A percentile compares a stretch with the other conserved stretches of the same genome.
Evolutionary conservation across 2,797 vertebrate genomes (phyloP).

Genomic region (Nothura maculosa): DNA sequence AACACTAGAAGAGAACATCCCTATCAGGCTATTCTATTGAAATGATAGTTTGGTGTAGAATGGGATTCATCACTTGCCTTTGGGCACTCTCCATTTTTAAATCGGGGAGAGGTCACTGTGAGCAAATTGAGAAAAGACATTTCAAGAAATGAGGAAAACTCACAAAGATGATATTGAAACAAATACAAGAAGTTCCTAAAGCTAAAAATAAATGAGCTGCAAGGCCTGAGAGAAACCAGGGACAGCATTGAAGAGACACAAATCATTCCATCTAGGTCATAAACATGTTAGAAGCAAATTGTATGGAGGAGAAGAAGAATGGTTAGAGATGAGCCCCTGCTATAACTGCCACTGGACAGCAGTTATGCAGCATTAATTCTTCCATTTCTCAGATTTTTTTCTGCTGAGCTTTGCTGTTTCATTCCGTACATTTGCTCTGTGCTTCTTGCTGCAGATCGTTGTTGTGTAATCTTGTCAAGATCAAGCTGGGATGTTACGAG

Average conservation of each 20-base stretch:
- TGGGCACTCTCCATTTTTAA: neutral
- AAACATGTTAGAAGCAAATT: neutral
- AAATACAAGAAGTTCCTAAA: neutral
- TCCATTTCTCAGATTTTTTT: neutral
- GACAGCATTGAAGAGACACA: neutral
- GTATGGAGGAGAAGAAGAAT: neutral
- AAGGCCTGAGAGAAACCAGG: neutral
- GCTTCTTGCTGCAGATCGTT: conserved; percentile 83
- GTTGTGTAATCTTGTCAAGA: conserved; percentile 95
- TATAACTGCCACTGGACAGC: neutral
- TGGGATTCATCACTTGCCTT: neutral
- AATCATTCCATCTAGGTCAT: neutral
- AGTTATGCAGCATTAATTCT: neutral
- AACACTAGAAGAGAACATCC: neutral
- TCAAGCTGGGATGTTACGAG: conserved; percentile 95
- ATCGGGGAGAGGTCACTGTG: neutral
- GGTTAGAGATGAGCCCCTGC: neutral
- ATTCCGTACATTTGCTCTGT: neutral
- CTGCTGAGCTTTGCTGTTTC: neutral
- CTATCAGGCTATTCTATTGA: neutral
- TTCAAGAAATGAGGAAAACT: neutral
- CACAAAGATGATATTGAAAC: neutral
- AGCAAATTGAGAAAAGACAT: neutral
- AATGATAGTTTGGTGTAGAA: neutral
- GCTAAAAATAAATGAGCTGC: neutral